Evolutionary conservation across 2,888 invertebrate species (phyloP).

Genomic region (Oxytorus armatus): DNA sequence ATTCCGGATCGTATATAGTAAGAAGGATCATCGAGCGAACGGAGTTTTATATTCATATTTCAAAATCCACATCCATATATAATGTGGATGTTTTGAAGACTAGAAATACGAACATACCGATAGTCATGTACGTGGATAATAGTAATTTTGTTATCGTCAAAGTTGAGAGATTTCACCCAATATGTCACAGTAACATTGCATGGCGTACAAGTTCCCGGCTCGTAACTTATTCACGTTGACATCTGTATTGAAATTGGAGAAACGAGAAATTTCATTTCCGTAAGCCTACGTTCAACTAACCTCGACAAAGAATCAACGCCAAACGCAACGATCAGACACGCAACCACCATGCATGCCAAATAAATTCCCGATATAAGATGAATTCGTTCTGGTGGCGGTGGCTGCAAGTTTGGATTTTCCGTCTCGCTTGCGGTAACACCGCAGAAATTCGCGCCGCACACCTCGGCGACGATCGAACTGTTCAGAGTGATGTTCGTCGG

Average conservation of each 20-base stretch:
- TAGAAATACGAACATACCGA: no score
- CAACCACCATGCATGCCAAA: conserved; percentile 91
- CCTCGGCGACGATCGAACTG: conserved; percentile 85
- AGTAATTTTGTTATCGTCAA: no score
- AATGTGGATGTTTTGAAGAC: no score
- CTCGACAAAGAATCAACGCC: conserved; percentile 93
- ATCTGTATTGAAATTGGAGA: background rate
- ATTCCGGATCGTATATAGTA: background rate
- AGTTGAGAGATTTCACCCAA: no score
- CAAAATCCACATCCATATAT: no score
- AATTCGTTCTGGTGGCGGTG: conserved; percentile 90
- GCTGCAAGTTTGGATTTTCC: conserved; percentile 89
- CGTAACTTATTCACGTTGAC: background rate
- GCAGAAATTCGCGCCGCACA: conserved; percentile 92
- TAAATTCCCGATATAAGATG: conserved; percentile 93
- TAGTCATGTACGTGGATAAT: no score
- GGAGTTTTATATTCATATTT: conserved; percentile 29
- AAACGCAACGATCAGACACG: conserved; percentile 90
- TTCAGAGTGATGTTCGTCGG: conserved; percentile 80
- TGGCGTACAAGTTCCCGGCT: no score
- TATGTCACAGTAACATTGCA: no score
- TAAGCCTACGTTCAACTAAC: conserved; percentile 82
- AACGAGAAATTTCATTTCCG: background rate
- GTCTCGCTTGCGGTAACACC: conserved; percentile 85
- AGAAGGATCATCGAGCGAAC: background rate